These are phyloP conservation scores for Kradibia gibbosae DNA, from an alignment of 1,140 invertebrate species.

Conservation along the genomic window DNA sequence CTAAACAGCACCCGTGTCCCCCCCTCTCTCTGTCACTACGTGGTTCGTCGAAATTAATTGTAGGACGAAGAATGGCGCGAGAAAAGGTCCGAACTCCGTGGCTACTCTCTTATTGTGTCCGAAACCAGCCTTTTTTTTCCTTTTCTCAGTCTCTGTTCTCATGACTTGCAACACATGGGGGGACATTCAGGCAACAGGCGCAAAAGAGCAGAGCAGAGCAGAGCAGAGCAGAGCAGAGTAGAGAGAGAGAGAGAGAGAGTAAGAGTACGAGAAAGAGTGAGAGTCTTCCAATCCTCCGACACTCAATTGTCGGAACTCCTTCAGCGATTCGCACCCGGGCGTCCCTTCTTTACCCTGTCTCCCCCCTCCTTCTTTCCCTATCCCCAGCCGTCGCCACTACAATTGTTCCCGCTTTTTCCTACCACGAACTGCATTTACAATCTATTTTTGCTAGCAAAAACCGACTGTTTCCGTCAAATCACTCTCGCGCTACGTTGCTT, in stretches of 20 bases:
- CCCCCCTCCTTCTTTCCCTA: not conserved
- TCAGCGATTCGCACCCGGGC: not conserved
- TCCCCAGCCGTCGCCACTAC: not conserved
- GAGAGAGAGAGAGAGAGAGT: slow-evolving; percentile 5
- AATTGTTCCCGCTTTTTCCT: not conserved
- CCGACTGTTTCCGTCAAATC: no score
- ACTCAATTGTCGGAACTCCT: not conserved
- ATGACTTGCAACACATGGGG: slow-evolving; percentile 44
- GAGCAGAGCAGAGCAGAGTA: not conserved
- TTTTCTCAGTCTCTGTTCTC: slow-evolving; percentile 44
- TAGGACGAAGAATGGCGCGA: slow-evolving; percentile 51
- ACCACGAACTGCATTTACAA: not conserved
- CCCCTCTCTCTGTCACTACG: not conserved
- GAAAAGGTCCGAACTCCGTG: slow-evolving; percentile 42
- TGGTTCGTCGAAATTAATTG: slow-evolving; percentile 33
- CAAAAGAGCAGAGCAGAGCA: not conserved
- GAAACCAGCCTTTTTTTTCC: slow-evolving; percentile 51
- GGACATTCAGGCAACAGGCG: not conserved
- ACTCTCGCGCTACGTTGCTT: no score
- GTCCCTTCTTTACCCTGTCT: not conserved
- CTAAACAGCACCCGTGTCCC: not conserved
- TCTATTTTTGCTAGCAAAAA: not conserved
- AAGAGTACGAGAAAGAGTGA: not conserved
- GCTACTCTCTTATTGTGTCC: slow-evolving; percentile 56
- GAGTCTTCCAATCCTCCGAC: not conserved